Base-by-base conservation (phyloP, 2,888 invertebrate genomes). In the Fragum fragum region DNA sequence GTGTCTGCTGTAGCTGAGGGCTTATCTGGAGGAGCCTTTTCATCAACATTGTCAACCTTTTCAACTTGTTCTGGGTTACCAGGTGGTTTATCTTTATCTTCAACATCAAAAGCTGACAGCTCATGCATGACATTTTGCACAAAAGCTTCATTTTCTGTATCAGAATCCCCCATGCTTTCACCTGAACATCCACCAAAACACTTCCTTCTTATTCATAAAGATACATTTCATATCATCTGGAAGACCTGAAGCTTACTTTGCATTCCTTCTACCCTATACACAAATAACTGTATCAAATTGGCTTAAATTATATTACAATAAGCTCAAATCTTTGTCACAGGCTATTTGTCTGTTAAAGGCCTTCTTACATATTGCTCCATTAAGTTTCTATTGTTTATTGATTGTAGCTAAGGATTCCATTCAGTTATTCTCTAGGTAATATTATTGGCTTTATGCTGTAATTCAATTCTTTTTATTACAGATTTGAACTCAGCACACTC, bases 61-160 rank as follows among this genome's bases (percentile, higher is more conserved):
- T 29, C 36, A n/a, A n/a, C n/a, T 36, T 63, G 42, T 32, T 71
- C 36, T 21, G 52, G 47, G 61, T 18, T 52, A 14, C 63, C 72
- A 75, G 63, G 59, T 42, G 74, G 69, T 29, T 76, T 73, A 6
- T 81, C 82, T n/a, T n/a, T n/a, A n/a, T n/a, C n/a, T 74, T 80
- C 73, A 66, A 85, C 83, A 61, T 89, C 83, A 72, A 89, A 88
- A 11, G 88, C 85, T 36, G 85, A 75, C 66, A 89, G 55, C 57
- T 86, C 87, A 70, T 80, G 57, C 57, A 85, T 76, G 16, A 89
- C 83, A 85, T 88, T 83, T n/a, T 89, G 78, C 16, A 85, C 85
- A 83, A 87, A 85, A 47, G 69, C 71, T 53, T 81, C 87, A 81
- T 83, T 81, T 57, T 86, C 84, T 26, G 52, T 57, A 53, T 79